Percentiles rank a stretch among this genome's conserved stretches.
phyloP scores from a whole-genome alignment of 2,113 vertebrate species.

The Cyphomyrus discorhynchus region DNA sequence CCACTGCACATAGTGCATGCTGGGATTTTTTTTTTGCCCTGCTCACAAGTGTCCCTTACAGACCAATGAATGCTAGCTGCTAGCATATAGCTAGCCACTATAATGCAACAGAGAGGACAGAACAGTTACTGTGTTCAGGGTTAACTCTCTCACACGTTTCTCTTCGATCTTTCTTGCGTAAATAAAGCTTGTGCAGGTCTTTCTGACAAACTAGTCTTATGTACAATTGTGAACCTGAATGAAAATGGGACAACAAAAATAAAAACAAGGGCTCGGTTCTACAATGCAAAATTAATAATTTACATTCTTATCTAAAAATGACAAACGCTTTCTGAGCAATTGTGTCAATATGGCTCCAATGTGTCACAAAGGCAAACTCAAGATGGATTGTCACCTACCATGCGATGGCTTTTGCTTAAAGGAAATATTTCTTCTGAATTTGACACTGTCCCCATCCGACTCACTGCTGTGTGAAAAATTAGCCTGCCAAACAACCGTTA shows the following conservation, averaged over 20 bases:
- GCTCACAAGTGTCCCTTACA: background rate
- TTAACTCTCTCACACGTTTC: background rate
- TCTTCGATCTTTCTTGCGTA: background rate
- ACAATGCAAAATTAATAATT: background rate
- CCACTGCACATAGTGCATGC: background rate
- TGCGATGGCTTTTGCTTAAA: conserved; percentile 72
- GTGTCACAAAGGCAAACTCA: background rate
- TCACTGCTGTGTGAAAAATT: conserved; percentile 44
- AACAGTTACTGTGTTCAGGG: background rate
- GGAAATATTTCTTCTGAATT: conserved; percentile 69
- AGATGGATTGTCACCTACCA: conserved; percentile 63
- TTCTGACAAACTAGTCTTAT: background rate
- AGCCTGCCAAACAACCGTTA: conserved; percentile 29
- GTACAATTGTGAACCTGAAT: background rate
- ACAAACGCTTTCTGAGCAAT: background rate
- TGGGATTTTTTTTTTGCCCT: background rate
- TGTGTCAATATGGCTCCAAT: background rate
- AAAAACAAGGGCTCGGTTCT: background rate
- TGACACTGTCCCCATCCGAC: conserved; percentile 64
- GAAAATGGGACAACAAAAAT: background rate
- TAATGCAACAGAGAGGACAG: background rate
- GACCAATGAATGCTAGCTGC: background rate
- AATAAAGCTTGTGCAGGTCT: background rate
- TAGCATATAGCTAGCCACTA: background rate
- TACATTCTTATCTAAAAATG: background rate